Evolutionary conservation across 2,888 invertebrate genomes (phyloP), one percentile per base, ranked within the genome.

Genomic region (Aethes cnicana): DNA sequence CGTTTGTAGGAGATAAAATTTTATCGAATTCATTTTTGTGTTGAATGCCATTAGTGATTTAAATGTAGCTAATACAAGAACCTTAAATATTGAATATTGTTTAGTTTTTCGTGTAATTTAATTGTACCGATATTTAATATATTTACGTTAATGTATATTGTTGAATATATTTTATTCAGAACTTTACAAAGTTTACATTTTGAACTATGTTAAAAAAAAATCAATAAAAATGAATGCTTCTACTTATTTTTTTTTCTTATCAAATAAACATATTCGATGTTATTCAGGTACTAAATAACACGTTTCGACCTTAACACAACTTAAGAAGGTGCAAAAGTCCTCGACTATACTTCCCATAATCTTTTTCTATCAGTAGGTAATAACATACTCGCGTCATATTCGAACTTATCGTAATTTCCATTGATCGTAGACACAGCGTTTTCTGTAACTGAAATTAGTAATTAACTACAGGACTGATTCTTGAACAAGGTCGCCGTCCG

Each of bases 171-270:
- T 84, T 84, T 84, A 83, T 84, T 84, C 79, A 81, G 80, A 84
- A 81, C 79, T 87, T 86, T 87, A 85, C 83, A 87, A 83, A 75
- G 82, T 85, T 84, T 88, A 86, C 83, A 84, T 79, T 81, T 81
- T 83, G 76, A 81, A 74, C 77, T 81, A 86, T 78, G 86, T 87
- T 87, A 84, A 70, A 39, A 46, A 52, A 52, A 42, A 52, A 20
- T 25, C 69, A 85, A 84, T 81, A 83, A 86, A 87, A 79, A 50
- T 69, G 72, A 74, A 72, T 79, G 84, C 86, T 86, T 86, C 69
- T 57, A 66, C 70, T 49, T 49, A 47, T 42, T 46, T 44, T 54
- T 53, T 64, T 59, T 55, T 55, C 44, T 44, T 14, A 8, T 3
- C 2, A 9, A 7, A 3, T 12, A 30, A 1, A 14, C 11, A 54